phyloP scores from a whole-genome alignment of 2,113 vertebrate species.

The Gobio gobio region DNA sequence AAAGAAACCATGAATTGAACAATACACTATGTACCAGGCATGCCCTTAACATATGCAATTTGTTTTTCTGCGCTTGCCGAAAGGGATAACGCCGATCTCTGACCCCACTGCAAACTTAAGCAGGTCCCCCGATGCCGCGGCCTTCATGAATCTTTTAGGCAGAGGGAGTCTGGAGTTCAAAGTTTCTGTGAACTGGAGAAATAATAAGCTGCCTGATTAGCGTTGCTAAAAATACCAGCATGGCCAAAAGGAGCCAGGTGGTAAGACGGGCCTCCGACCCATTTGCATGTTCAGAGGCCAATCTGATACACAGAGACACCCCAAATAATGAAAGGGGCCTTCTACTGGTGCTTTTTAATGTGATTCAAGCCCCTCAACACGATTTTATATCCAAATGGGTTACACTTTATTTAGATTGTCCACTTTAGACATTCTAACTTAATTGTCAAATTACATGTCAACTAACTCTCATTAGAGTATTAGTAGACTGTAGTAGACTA shows the following conservation, averaged over 20 bases:
- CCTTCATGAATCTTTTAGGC: conserved; percentile 78
- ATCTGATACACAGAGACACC: conserved; percentile 43
- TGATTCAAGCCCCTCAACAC: not conserved
- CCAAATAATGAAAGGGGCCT: not conserved
- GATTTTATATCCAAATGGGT: too few species aligned
- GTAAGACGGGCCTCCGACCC: conserved; percentile 41
- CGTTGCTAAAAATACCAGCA: conserved; percentile 69
- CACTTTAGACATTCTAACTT: too few species aligned
- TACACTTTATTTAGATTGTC: too few species aligned
- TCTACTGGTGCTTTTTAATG: not conserved
- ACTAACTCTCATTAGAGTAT: too few species aligned
- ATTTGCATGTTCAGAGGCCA: conserved; percentile 65
- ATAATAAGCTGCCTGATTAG: conserved; percentile 79
- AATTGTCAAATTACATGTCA: too few species aligned
- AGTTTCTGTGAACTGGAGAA: conserved; percentile 72
- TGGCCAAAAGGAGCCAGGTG: conserved; percentile 59
- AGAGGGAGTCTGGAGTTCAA: conserved; percentile 72
- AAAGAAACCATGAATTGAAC: conserved; percentile 36
- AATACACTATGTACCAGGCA: conserved; percentile 46
- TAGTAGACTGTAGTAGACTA: too few species aligned
- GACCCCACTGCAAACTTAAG: conserved; percentile 68
- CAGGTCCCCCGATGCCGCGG: conserved; percentile 64
- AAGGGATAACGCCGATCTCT: conserved; percentile 71
- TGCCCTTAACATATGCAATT: conserved; percentile 71
- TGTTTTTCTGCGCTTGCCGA: conserved; percentile 72